Conservation (phyloP, 2,888 invertebrate species). For the Galerucella pusilla region DNA sequence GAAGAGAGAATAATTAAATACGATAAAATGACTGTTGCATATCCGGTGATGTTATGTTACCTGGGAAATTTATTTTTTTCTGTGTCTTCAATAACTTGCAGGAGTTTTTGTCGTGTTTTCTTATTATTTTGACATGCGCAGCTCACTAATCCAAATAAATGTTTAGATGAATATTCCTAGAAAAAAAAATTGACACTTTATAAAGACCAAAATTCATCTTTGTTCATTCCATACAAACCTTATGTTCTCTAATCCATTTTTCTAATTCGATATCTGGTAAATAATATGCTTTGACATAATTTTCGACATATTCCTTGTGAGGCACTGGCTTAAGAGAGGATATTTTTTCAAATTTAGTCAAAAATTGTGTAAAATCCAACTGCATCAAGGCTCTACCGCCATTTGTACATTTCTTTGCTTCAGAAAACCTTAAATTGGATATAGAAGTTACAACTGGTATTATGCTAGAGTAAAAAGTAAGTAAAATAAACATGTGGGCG, state of each 20-base stretch:
- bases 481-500: too few relatives aligned
- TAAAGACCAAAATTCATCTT: neutral
- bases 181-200: constrained; percentile 29
- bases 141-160: constrained; percentile 83
- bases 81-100: constrained; percentile 75
- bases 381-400: constrained; percentile 98
- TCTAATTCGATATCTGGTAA: constrained; percentile 89
- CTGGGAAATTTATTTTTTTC: constrained; percentile 55
- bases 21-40: constrained; percentile 8
- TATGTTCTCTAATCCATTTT: constrained; percentile 87
- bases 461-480: too few relatives aligned
- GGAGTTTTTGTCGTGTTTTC: constrained; percentile 83
- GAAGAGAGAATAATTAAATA: constrained; percentile 36
- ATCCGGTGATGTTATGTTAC: constrained; percentile 41
- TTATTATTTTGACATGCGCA: constrained; percentile 91
- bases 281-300: constrained; percentile 97
- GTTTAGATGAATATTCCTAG: constrained; percentile 89
- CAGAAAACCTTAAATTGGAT: constrained; percentile 74
- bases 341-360: constrained; percentile 89
- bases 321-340: constrained; percentile 87
- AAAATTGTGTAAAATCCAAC: constrained; percentile 94
- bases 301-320: constrained; percentile 90
- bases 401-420: constrained; percentile 93
- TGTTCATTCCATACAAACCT: constrained; percentile 63
- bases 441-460: neutral